A percentile compares a stretch with the other conserved stretches of the same genome.
phyloP scores from a whole-genome alignment of 2,113 vertebrate genomes.

The Corythoichthys haematopterus region DNA sequence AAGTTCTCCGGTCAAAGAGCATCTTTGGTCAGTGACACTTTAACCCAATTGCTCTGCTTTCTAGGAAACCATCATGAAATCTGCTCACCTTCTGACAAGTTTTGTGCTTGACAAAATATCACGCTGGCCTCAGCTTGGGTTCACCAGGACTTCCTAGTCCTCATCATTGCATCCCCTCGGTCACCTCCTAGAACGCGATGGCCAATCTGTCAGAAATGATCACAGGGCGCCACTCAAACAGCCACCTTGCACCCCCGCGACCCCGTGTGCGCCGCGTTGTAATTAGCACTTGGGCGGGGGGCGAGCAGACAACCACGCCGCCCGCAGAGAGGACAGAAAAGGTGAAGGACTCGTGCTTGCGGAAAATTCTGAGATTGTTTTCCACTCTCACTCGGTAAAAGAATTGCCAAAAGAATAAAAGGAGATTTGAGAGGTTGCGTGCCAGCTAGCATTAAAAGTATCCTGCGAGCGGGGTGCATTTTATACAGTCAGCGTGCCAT shows the following conservation, averaged over 20 bases:
- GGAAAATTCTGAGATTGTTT: background rate
- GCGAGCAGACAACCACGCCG: slow-evolving; percentile 26
- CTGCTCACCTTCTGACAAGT: slow-evolving; percentile 60
- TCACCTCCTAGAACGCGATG: slow-evolving; percentile 3
- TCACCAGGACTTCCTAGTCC: slow-evolving; percentile 30
- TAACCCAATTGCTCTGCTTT: slow-evolving; percentile 43
- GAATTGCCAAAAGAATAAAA: slow-evolving; percentile 16
- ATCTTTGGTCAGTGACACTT: slow-evolving; percentile 35
- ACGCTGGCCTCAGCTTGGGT: slow-evolving; percentile 59
- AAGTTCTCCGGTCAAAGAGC: background rate
- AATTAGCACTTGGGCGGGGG: slow-evolving; percentile 72
- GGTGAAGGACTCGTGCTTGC: background rate
- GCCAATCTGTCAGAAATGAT: slow-evolving; percentile 29
- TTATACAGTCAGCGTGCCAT: slow-evolving; percentile 39
- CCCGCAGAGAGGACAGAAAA: slow-evolving; percentile 36
- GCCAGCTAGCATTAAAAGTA: slow-evolving; percentile 15
- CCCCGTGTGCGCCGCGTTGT: slow-evolving; percentile 37
- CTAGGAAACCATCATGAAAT: slow-evolving; percentile 60
- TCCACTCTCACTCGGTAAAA: slow-evolving; percentile 16
- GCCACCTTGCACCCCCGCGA: slow-evolving; percentile 6
- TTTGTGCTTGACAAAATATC: slow-evolving; percentile 37
- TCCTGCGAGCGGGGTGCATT: slow-evolving; percentile 23
- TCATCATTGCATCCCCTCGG: slow-evolving; percentile 8
- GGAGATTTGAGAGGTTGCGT: slow-evolving; percentile 25
- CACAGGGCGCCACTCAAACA: slow-evolving; percentile 23